Evolutionary conservation across 2,888 invertebrate species (phyloP).

Genomic region (Argyresthia albistria): DNA sequence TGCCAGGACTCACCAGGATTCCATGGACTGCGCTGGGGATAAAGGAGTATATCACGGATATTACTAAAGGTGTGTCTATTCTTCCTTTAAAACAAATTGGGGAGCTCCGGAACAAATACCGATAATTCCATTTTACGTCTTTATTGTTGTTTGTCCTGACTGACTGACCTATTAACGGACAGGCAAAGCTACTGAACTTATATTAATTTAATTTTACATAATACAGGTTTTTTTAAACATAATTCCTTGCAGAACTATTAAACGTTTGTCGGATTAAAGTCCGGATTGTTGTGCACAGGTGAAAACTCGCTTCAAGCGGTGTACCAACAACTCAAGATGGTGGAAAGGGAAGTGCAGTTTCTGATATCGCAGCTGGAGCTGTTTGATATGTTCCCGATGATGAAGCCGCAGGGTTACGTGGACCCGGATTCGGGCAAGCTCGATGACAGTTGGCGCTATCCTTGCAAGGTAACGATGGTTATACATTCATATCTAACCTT

Average conservation of each 20-base stretch:
- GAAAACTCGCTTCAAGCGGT: slow-evolving; percentile 36
- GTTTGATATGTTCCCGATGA: slow-evolving; percentile 71
- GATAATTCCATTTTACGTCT: no score
- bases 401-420: slow-evolving; percentile 37
- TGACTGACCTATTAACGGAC: no score
- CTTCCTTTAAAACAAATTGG: no score
- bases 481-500: no score
- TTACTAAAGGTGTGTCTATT: slow-evolving; percentile 47
- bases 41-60: slow-evolving; percentile 75
- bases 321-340: slow-evolving; percentile 78
- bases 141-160: no score
- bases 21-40: slow-evolving; percentile 92
- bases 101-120: no score
- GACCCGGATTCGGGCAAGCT: slow-evolving; percentile 38
- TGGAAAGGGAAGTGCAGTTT: slow-evolving; percentile 73
- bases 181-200: no score
- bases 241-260: no score
- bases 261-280: no score
- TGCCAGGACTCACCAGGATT: slow-evolving; percentile 86
- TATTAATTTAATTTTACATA: no score
- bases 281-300: background rate
- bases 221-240: no score
- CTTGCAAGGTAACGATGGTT: slow-evolving; percentile 47
- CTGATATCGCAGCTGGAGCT: slow-evolving; percentile 68
- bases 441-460: slow-evolving; percentile 50